These are phyloP conservation scores for Thera britannica DNA, from an alignment of 2,888 invertebrate genomes.

Conservation along the genomic window DNA sequence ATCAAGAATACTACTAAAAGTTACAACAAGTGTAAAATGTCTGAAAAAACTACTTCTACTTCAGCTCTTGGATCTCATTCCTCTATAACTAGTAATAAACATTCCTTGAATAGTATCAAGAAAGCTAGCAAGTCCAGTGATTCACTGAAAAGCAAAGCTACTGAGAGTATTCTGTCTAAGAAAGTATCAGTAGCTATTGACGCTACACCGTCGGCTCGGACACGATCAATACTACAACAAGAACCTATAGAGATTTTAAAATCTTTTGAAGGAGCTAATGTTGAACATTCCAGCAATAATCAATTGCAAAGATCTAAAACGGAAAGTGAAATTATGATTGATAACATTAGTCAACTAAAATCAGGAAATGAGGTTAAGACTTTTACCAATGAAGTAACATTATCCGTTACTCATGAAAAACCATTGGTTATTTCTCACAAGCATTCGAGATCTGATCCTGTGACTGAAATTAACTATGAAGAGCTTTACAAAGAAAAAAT, in stretches of 20 bases:
- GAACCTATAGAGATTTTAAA: conserved; percentile 91
- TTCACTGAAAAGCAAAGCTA: conserved; percentile 73
- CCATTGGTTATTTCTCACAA: conserved; percentile 85
- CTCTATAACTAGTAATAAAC: conserved; percentile 69
- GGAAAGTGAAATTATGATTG: conserved; percentile 64
- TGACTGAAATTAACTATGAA: conserved; percentile 84
- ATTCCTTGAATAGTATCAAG: conserved; percentile 57
- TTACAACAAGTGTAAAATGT: conserved; percentile 65
- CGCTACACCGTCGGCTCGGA: conserved; percentile 90
- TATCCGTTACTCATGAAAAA: conserved; percentile 62
- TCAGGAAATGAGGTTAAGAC: conserved; percentile 53
- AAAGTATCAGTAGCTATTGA: conserved; percentile 92
- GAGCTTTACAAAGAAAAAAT: conserved; percentile 65
- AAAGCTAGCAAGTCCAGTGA: conserved; percentile 72
- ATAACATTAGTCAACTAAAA: conserved; percentile 39
- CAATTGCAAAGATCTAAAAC: conserved; percentile 74
- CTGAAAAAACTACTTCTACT: conserved; percentile 78
- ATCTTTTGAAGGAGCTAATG: conserved; percentile 79
- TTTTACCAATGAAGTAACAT: conserved; percentile 71
- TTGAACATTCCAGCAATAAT: conserved; percentile 63
- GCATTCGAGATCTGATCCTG: conserved; percentile 89
- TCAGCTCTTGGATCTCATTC: conserved; percentile 78
- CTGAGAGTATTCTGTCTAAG: conserved; percentile 80
- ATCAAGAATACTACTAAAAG: conserved; percentile 53
- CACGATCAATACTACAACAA: conserved; percentile 89